phyloP scores from a whole-genome alignment of 2,888 invertebrate genomes.

The Phortica okadai region DNA sequence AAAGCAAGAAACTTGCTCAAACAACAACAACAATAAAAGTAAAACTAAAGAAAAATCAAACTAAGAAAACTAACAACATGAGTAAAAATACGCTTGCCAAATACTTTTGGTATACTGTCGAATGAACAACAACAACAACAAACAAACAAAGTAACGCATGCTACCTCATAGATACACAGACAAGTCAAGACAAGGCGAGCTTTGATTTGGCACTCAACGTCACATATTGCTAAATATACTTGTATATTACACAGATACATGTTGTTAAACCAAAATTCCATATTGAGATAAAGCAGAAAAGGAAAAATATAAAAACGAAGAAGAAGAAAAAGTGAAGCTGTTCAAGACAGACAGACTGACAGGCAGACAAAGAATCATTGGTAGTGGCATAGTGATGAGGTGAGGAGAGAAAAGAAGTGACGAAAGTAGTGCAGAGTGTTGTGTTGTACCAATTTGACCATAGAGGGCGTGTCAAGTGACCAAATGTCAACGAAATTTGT shows the following conservation, averaged over 20 bases:
- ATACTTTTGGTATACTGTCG: constrained; percentile 5
- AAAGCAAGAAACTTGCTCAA: constrained; percentile 12
- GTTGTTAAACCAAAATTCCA: not conserved
- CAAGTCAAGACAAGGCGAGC: not conserved
- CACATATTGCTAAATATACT: not conserved
- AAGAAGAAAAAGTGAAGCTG: not conserved
- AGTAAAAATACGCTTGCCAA: constrained; percentile 20
- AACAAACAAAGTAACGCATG: constrained; percentile 18
- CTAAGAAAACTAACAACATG: constrained; percentile 18
- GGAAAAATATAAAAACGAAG: not conserved
- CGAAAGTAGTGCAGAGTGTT: no score
- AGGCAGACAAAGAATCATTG: no score
- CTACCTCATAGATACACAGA: constrained; percentile 7
- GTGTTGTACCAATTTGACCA: no score
- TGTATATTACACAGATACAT: not conserved
- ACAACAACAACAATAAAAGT: not conserved
- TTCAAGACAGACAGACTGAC: no score
- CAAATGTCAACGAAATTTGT: not conserved
- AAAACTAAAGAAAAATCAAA: constrained; percentile 19
- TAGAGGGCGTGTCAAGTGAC: not conserved
- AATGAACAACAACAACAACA: constrained; percentile 12
- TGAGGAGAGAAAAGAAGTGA: no score
- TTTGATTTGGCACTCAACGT: constrained; percentile 3
- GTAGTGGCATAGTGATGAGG: no score
- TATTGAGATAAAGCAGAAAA: not conserved